These are phyloP conservation scores for Schizopygopsis malacanthus DNA, from an alignment of 2,797 vertebrate genomes.

Conservation along the genomic window DNA sequence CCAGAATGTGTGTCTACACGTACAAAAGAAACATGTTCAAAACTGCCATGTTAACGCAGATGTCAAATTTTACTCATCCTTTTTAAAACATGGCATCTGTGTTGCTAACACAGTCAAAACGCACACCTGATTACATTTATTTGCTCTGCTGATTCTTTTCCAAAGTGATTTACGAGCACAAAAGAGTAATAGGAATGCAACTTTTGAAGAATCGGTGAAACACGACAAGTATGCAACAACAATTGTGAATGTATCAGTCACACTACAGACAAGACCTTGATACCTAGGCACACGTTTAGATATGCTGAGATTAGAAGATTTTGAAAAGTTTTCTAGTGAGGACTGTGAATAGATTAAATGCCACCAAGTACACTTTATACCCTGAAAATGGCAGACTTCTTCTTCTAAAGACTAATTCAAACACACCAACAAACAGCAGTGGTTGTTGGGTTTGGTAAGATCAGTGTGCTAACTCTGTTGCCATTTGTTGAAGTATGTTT, in stretches of 20 bases:
- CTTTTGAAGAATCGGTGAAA: neutral
- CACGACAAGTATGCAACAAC: neutral
- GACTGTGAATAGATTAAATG: neutral
- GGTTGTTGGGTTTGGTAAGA: neutral
- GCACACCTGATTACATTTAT: neutral
- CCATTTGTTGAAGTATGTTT: neutral
- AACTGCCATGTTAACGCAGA: neutral
- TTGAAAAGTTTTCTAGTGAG: neutral
- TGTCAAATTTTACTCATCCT: too few relatives aligned
- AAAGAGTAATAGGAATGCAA: neutral
- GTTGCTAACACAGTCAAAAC: neutral
- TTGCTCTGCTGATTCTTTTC: neutral
- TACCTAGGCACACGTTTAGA: neutral
- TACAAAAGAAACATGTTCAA: neutral
- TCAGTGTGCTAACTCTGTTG: constrained; percentile 3
- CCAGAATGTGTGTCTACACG: too few relatives aligned
- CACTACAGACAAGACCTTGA: neutral
- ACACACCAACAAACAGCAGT: neutral
- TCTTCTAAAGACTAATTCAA: neutral
- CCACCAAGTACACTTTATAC: neutral
- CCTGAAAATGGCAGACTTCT: neutral
- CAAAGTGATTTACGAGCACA: neutral
- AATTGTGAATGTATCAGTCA: neutral
- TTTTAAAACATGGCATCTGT: neutral
- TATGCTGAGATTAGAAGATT: neutral